These are phyloP conservation scores for Dolomedes plantarius DNA, from an alignment of 2,888 invertebrate species.

Conservation along the genomic window DNA sequence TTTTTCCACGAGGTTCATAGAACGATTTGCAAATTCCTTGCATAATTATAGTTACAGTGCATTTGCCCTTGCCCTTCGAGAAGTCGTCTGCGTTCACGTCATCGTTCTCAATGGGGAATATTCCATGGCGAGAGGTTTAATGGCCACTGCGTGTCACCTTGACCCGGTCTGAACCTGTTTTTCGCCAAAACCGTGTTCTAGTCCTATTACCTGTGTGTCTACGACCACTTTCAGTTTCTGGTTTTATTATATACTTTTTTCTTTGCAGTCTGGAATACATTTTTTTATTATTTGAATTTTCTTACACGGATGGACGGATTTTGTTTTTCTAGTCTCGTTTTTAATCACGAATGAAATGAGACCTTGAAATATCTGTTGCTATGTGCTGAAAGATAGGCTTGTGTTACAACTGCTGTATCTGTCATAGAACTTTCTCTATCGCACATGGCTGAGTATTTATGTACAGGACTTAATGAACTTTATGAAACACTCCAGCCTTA, in stretches of 20 bases:
- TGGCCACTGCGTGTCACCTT: constrained; percentile 61
- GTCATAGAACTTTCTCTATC: too few species aligned
- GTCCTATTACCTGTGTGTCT: constrained; percentile 28
- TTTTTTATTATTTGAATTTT: neutral
- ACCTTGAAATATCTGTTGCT: neutral
- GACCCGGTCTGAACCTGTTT: constrained; percentile 59
- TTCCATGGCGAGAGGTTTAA: constrained; percentile 37
- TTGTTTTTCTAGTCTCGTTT: neutral
- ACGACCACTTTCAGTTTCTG: constrained; percentile 35
- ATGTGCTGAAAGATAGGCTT: neutral
- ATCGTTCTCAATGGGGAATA: constrained; percentile 12
- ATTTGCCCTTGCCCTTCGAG: constrained; percentile 11
- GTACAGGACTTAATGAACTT: too few species aligned
- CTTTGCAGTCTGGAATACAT: neutral
- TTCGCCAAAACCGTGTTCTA: constrained; percentile 22
- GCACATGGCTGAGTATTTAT: too few species aligned
- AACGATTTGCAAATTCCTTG: neutral
- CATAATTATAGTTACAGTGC: neutral
- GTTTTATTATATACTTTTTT: neutral
- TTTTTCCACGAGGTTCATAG: neutral
- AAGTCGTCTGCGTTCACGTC: constrained; percentile 12
- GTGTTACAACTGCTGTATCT: too few species aligned
- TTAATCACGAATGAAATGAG: neutral
- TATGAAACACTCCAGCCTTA: too few species aligned
- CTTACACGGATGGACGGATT: neutral